Evolutionary conservation across 2,113 vertebrate species (phyloP).

Genomic region (Spea multiplicata): DNA sequence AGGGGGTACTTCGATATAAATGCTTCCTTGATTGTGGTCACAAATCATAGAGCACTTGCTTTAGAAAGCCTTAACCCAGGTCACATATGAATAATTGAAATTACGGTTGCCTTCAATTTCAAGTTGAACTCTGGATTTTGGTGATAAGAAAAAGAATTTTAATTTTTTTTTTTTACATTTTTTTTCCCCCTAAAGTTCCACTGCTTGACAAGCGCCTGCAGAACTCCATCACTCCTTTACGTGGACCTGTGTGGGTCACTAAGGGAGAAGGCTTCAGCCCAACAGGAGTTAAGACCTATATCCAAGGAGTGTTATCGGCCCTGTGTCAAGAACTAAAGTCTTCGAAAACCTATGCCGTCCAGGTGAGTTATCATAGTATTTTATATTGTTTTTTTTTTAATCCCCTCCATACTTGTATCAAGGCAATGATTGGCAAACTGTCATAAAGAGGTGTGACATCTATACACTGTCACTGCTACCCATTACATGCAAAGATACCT

Average conservation of each 20-base stretch:
- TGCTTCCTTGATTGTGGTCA: slow-evolving; percentile 73
- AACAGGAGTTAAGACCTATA: slow-evolving; percentile 64
- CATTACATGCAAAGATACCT: slow-evolving; percentile 55
- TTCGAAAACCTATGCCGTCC: slow-evolving; percentile 62
- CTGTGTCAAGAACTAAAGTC: slow-evolving; percentile 61
- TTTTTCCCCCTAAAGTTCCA: slow-evolving; percentile 54
- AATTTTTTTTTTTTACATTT: slow-evolving; percentile 41
- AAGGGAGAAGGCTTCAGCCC: slow-evolving; percentile 69
- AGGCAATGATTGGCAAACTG: slow-evolving; percentile 53
- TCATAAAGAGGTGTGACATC: slow-evolving; percentile 58
- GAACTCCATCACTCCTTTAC: slow-evolving; percentile 65
- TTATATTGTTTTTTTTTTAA: slow-evolving; percentile 50
- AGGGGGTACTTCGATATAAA: slow-evolving; percentile 76
- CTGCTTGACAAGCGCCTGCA: slow-evolving; percentile 70
- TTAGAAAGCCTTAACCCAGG: slow-evolving; percentile 67
- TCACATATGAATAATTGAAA: slow-evolving; percentile 74
- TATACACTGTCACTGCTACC: slow-evolving; percentile 53
- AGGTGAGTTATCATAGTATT: slow-evolving; percentile 71
- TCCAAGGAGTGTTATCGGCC: slow-evolving; percentile 65
- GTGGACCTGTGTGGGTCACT: slow-evolving; percentile 66
- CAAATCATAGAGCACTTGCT: slow-evolving; percentile 71
- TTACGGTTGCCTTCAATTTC: slow-evolving; percentile 62
- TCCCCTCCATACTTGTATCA: slow-evolving; percentile 50
- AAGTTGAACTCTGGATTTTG: slow-evolving; percentile 56
- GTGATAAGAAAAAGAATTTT: slow-evolving; percentile 61